Evolutionary conservation across 2,113 vertebrate species (phyloP), one percentile per base, ranked within the genome.

Genomic region (Phyllopteryx taeniolatus): DNA sequence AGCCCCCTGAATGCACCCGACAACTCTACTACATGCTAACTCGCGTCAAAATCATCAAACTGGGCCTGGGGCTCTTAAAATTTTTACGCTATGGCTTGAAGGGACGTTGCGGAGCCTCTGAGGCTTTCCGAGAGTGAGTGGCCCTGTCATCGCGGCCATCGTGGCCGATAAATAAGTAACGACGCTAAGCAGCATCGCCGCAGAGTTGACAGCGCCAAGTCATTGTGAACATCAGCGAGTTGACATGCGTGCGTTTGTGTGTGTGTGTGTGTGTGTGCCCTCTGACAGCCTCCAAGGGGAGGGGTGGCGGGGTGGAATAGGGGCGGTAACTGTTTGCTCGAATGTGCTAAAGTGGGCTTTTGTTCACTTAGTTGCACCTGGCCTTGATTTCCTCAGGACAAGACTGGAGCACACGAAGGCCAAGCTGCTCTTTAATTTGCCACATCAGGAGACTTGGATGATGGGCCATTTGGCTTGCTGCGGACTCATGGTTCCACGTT

Each of bases 1-100:
- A 91, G 88, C 86, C 87, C 85, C 90, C 78, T 91, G 90, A 91
- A 89, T 91, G 90, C 89, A 90, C 87, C 87, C 80, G 90, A 91
- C 90, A 91, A 89, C 85, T 91, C 78, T 17, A 79, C 86, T 90
- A 85, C 88, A 83, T 46, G 74, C 85, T 89, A 89, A 91, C 82
- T 81, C 80, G 11, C 75, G 84, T 91, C 90, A 91, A 91, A 90
- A 82, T 87, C 86, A 74, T 89, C 88, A 89, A 86, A 85, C 79
- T 76, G 27, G 80, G 86, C 85, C 79, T 10, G 78, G 75, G 86
- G 89, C 88, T 91, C 86, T 89, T 90, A 89, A 88, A 86, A 86
- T 63, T 87, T 88, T 88, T 85, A 91, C 82, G 78, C 76, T n/a
- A 54, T 75, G 47, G 80, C 87, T 83, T 79, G 74, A 80, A 82